Evolutionary conservation across 2,888 invertebrate species (phyloP), one percentile per base, ranked within the genome.

Genomic region (Suillia variegata): DNA sequence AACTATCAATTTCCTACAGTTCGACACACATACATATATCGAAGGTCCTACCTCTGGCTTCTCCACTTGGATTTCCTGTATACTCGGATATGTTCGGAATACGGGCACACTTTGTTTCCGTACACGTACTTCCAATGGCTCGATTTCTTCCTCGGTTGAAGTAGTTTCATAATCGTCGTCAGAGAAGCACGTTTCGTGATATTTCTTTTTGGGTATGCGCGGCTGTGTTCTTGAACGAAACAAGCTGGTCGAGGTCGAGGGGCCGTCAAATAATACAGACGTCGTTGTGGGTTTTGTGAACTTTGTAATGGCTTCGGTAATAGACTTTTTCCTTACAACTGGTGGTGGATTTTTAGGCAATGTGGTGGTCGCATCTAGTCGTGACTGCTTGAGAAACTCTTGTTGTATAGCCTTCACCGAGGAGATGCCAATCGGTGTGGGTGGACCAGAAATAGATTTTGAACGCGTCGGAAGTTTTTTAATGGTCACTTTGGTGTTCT

Each of bases 141-240:
- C 68, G 3, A 62, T 34, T 10, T 68, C 70, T 15, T 78, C 78
- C 51, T 83, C 83, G 1, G 73, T 73, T 2, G 79, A 73, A 15
- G 82, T 75, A 0, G 85, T 85, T 81, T 86, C 86, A 70, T 87
- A 87, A 61, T 87, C 87, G 50, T 80, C 80, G 74, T 87, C 87
- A 20, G 87, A 87, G 54, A 86, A 86, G 71, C 87, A 87, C 1
- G 87, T 87, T 76, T 87, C 87, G 15, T 84, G 84, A 68, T 83
- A 87, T 65, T 83, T 84, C 60, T 85, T 84, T 63, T 81, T 82
- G 70, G 81, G 80, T 60, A 81, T 83, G 15, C 79, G 77, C 0
- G 80, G 77, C 56, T 82, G 82, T 5, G 79, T 72, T 6, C 74
- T 68, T 1, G 75, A 65, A 48, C 72, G 74, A 4, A 75, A 66